Evolutionary conservation across 2,797 vertebrate species (phyloP).

Genomic region (Oreortyx pictus): DNA sequence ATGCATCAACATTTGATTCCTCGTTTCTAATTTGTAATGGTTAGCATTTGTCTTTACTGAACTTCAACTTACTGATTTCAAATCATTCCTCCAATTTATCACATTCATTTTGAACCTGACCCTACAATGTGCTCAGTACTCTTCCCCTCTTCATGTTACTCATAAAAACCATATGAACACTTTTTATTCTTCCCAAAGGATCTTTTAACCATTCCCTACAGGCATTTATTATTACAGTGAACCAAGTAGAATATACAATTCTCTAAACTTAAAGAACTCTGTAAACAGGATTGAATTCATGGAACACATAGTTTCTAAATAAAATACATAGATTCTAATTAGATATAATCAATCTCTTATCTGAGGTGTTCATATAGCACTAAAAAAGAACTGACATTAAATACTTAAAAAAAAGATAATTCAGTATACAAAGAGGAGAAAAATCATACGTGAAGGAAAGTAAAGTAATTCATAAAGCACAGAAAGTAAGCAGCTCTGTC

Average conservation of each 20-base stretch:
- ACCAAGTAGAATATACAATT: not conserved
- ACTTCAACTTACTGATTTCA: not conserved
- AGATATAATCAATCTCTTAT: not conserved
- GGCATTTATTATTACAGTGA: not conserved
- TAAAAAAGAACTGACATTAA: not conserved
- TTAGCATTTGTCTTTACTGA: slow-evolving; percentile 8
- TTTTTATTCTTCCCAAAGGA: not conserved
- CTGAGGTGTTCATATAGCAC: not conserved
- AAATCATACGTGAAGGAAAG: not conserved
- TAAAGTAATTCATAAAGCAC: not conserved
- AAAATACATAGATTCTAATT: not conserved
- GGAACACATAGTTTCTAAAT: not conserved
- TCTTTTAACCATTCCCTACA: not conserved
- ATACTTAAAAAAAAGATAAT: not conserved
- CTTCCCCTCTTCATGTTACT: not conserved
- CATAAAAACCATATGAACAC: not conserved
- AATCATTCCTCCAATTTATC: not conserved
- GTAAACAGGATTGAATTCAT: not conserved
- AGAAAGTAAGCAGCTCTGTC: not conserved
- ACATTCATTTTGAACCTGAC: not conserved
- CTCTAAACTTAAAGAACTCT: not conserved
- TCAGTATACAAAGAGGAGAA: not conserved
- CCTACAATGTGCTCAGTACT: not conserved
- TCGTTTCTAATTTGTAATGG: not conserved
- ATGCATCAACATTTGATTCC: not conserved